Evolutionary conservation across 1,140 invertebrate genomes (phyloP).

Genomic region (Microplitis mediator): DNA sequence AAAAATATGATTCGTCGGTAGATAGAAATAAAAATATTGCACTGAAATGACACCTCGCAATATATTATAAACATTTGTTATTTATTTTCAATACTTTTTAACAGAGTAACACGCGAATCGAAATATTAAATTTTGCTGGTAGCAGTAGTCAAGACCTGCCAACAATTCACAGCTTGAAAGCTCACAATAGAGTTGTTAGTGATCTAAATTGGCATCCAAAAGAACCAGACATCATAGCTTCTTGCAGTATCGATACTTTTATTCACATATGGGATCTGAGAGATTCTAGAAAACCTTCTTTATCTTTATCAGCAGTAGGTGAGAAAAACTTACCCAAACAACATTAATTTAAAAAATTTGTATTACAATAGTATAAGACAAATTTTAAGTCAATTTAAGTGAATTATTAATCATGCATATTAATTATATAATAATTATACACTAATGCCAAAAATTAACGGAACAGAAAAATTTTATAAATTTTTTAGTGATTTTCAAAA

Average conservation of each 20-base stretch:
- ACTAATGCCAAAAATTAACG: too few relatives aligned
- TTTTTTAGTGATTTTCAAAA: too few relatives aligned
- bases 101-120: slow-evolving; percentile 80
- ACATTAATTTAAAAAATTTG: background rate
- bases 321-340: slow-evolving; percentile 39
- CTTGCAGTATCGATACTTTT: slow-evolving; percentile 92
- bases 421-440: too few relatives aligned
- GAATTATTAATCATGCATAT: too few relatives aligned
- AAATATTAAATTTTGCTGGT: slow-evolving; percentile 78
- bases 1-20: too few relatives aligned
- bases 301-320: slow-evolving; percentile 82
- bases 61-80: too few relatives aligned
- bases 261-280: slow-evolving; percentile 93
- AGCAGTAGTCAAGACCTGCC: slow-evolving; percentile 66
- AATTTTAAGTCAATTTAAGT: too few relatives aligned
- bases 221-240: slow-evolving; percentile 87
- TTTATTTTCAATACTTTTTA: background rate
- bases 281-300: slow-evolving; percentile 79
- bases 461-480: too few relatives aligned
- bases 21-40: too few relatives aligned
- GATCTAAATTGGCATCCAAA: slow-evolving; percentile 93
- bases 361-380: background rate
- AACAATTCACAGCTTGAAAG: slow-evolving; percentile 75
- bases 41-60: too few relatives aligned
- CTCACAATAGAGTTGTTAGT: slow-evolving; percentile 87